Conservation (phyloP, 2,113 vertebrate genomes). For the Gobiocypris rarus region DNA sequence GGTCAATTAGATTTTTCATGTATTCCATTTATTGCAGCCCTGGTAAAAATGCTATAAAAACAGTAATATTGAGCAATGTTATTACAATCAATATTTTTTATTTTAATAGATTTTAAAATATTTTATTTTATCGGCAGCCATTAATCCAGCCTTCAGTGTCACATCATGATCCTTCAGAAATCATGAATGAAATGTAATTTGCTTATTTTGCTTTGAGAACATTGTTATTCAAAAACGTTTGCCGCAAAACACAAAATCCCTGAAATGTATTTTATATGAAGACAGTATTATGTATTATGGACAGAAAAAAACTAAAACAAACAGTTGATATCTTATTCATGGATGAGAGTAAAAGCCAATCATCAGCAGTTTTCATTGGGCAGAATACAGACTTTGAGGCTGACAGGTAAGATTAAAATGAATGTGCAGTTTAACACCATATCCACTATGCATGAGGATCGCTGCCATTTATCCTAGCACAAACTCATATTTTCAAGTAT, state of each 20-base stretch:
- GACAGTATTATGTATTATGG: no score
- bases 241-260: background rate
- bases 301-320: background rate
- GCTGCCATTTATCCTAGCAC: constrained; percentile 3
- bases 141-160: background rate
- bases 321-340: constrained; percentile 6
- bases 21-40: no score
- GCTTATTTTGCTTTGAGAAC: background rate
- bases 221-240: background rate
- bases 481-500: constrained; percentile 2
- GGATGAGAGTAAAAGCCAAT: background rate
- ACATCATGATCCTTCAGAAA: background rate
- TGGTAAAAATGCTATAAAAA: background rate
- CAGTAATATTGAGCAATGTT: background rate
- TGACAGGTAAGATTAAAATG: background rate
- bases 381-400: background rate
- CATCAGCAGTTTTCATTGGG: constrained; percentile 5
- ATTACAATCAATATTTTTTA: background rate
- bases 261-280: background rate
- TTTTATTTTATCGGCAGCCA: background rate
- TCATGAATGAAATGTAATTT: background rate
- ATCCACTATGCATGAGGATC: background rate
- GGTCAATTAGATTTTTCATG: no score
- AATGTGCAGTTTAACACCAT: constrained; percentile 1
- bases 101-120: background rate